Conservation (phyloP, 2,888 invertebrate genomes). For the Andrena hattorfiana region DNA sequence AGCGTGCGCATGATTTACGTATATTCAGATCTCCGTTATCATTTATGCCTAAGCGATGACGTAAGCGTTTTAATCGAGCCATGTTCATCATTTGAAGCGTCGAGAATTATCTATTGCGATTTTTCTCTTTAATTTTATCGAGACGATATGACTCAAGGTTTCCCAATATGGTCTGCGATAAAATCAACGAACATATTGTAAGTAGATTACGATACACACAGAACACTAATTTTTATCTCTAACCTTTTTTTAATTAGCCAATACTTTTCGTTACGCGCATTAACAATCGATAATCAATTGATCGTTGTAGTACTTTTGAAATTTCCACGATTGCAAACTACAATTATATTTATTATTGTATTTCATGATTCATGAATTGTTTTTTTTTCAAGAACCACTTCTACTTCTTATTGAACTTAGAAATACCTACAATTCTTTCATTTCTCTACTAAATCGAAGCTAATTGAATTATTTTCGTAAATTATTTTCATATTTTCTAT, state of each 20-base stretch:
- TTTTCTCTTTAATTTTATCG: slow-evolving; percentile 18
- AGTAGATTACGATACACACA: neutral
- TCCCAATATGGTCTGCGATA: neutral
- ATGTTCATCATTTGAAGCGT: slow-evolving; percentile 16
- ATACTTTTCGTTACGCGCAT: neutral
- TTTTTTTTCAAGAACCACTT: too few relatives aligned
- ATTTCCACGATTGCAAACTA: too few relatives aligned
- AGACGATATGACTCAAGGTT: neutral
- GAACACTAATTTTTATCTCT: neutral
- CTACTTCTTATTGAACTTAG: neutral
- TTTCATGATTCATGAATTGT: neutral
- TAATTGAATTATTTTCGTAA: too few relatives aligned
- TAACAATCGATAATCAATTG: neutral
- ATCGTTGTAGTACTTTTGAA: neutral
- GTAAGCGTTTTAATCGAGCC: slow-evolving; percentile 18
- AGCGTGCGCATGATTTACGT: neutral
- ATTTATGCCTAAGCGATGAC: slow-evolving; percentile 32
- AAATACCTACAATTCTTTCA: neutral
- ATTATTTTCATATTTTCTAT: too few relatives aligned
- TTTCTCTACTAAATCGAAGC: too few relatives aligned
- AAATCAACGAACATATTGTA: slow-evolving; percentile 4
- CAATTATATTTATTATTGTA: neutral
- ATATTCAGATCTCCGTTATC: slow-evolving; percentile 28
- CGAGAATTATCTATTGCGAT: neutral
- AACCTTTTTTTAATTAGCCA: neutral